These are phyloP conservation scores for Calvadosia cruxmelitensis DNA, from an alignment of 30 jellyfish, hydroid and myxozoan species.

Conservation along the genomic window DNA sequence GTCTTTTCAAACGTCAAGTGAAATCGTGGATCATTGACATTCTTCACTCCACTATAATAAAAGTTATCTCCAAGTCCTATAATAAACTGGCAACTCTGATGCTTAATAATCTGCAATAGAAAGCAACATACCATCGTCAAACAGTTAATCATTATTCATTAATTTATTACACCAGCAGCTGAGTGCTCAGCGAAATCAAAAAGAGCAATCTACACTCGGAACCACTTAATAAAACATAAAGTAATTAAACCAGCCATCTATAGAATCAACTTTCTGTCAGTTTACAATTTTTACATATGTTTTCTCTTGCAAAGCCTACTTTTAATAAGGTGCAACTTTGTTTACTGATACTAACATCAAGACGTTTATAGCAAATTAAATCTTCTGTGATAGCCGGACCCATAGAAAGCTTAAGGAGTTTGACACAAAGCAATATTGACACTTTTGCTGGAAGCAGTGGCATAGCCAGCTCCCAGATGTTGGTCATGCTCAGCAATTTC, in stretches of 20 bases:
- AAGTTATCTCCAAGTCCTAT: constrained; percentile 86
- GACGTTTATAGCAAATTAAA: background rate
- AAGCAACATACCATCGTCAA: background rate
- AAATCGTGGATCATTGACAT: constrained; percentile 80
- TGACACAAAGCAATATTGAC: too few relatives aligned
- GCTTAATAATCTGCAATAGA: constrained; percentile 29
- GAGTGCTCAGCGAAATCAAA: too few relatives aligned
- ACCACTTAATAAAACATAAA: too few relatives aligned
- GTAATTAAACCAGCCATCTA: too few relatives aligned
- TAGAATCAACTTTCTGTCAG: too few relatives aligned
- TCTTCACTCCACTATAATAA: constrained; percentile 64
- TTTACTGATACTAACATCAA: background rate
- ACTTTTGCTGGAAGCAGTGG: too few relatives aligned
- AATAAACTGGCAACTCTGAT: constrained; percentile 48
- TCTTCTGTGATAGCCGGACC: background rate
- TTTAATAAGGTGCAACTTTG: background rate
- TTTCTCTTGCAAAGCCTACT: too few relatives aligned
- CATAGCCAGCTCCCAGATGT: too few relatives aligned
- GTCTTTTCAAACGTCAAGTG: constrained; percentile 62
- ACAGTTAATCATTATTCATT: background rate
- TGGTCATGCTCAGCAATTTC: too few relatives aligned
- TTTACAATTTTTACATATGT: too few relatives aligned
- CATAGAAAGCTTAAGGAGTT: background rate
- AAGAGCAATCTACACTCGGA: too few relatives aligned
- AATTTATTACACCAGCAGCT: too few relatives aligned